These are phyloP conservation scores for Uria aalge DNA, from an alignment of 2,113 vertebrate genomes.

Conservation along the genomic window DNA sequence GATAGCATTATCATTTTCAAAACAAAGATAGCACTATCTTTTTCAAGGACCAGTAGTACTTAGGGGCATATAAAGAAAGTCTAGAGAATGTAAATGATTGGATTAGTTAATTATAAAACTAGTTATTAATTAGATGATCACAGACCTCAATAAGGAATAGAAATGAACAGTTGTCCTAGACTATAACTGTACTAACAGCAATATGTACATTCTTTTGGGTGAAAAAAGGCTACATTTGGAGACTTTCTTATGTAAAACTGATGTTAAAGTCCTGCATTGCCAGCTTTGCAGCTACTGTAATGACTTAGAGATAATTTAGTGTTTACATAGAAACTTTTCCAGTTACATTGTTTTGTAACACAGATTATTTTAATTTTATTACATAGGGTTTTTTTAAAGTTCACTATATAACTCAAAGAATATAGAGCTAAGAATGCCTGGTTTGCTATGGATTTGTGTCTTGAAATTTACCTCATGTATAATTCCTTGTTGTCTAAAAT, in stretches of 20 bases:
- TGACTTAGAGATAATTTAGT: neutral
- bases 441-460: neutral
- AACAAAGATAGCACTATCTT: neutral
- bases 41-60: neutral
- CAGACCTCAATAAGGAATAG: neutral
- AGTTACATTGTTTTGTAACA: neutral
- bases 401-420: neutral
- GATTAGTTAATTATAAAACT: neutral
- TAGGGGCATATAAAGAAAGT: neutral
- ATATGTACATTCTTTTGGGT: neutral
- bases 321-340: neutral
- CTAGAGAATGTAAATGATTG: neutral
- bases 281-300: neutral
- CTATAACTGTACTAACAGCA: neutral
- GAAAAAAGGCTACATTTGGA: neutral
- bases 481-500: neutral
- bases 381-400: neutral
- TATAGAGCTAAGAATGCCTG: neutral
- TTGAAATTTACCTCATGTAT: neutral
- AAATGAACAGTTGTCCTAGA: neutral
- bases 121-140: neutral
- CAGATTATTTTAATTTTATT: neutral
- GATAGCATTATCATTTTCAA: neutral
- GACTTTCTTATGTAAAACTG: neutral
- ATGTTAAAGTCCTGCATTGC: rapidly evolving